These are phyloP conservation scores for Cinclus mexicanus DNA, from an alignment of 2,113 vertebrate species.

Conservation along the genomic window DNA sequence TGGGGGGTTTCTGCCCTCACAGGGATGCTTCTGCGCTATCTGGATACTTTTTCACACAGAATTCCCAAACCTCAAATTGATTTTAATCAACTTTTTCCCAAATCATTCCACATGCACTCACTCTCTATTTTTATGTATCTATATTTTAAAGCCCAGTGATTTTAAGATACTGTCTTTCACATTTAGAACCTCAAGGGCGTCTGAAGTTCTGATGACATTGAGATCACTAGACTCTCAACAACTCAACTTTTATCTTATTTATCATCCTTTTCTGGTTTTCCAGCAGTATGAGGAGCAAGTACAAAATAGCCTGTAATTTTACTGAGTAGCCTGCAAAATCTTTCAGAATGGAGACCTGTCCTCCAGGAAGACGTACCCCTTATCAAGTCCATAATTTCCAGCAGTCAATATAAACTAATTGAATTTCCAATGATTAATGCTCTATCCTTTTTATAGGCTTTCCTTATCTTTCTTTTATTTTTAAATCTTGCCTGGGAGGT, in stretches of 20 bases:
- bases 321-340: not conserved
- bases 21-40: not conserved
- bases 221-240: conserved; percentile 21
- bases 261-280: conserved; percentile 63
- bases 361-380: conserved; percentile 51
- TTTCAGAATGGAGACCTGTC: conserved; percentile 26
- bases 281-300: conserved; percentile 46
- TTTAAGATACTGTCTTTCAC: conserved; percentile 43
- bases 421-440: conserved; percentile 74
- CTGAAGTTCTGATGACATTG: conserved; percentile 23
- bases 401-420: conserved; percentile 73
- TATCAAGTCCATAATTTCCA: conserved; percentile 74
- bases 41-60: conserved; percentile 3
- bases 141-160: conserved; percentile 19
- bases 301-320: conserved; percentile 22
- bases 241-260: conserved; percentile 50
- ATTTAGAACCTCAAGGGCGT: conserved; percentile 51
- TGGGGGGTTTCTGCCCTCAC: not conserved
- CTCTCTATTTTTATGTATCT: conserved; percentile 42
- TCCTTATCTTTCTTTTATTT: conserved; percentile 64
- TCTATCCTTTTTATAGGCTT: conserved; percentile 49
- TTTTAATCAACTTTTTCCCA: conserved; percentile 30
- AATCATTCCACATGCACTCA: not conserved
- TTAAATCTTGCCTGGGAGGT: conserved; percentile 40
- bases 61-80: conserved; percentile 21